Base-by-base conservation (phyloP, 2,113 vertebrate species). In the Hassar affinis region DNA sequence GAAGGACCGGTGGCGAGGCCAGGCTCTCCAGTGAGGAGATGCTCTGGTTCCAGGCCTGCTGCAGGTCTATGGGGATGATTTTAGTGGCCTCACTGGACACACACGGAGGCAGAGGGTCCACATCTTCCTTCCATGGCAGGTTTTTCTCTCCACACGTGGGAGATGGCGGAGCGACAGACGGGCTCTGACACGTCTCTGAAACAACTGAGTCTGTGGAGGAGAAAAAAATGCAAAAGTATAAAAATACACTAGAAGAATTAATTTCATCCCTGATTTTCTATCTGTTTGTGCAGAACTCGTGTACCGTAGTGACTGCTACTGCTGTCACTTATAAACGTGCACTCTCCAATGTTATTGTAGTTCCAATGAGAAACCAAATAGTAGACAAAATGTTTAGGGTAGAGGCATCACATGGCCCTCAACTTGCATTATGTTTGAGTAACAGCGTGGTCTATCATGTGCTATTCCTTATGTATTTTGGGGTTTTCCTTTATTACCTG, bases 31-130 rank as follows among this genome's bases (percentile, higher is more conserved):
- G 90, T 62, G 97, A 98, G 0, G 97, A 98, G 89, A 98, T 97
- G 92, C 97, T 99, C 93, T 99, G 97, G 92, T 97, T 96, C 97
- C 97, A 99, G 0, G 97, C 96, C 83, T 94, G 94, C 92, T 98
- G 95, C 71, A 98, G 95, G 91, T 98, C 97, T 91, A 98, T 94
- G 0, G 97, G 96, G 90, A 98, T 96, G n/a, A 98, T 96, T 92
- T 99, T 99, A 38, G 96, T 97, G 86, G 97, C 96, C 92, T 98
- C 97, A 30, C 95, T 94, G 10, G 97, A 98, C 88, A 98, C 90
- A 0, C 97, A 98, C 74, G 96, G 96, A 0, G 96, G 95, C 57
- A 96, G 93, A 3, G 95, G 94, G 74, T 94, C 95, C 61, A 95
- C 90, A 2, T 95, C 92, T 8, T 94, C 95, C 89, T 97, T 98